Percentiles rank a stretch among this genome's conserved stretches.
Evolutionary conservation across 2,797 vertebrate genomes (phyloP).

Genomic region (Merluccius polli): DNA sequence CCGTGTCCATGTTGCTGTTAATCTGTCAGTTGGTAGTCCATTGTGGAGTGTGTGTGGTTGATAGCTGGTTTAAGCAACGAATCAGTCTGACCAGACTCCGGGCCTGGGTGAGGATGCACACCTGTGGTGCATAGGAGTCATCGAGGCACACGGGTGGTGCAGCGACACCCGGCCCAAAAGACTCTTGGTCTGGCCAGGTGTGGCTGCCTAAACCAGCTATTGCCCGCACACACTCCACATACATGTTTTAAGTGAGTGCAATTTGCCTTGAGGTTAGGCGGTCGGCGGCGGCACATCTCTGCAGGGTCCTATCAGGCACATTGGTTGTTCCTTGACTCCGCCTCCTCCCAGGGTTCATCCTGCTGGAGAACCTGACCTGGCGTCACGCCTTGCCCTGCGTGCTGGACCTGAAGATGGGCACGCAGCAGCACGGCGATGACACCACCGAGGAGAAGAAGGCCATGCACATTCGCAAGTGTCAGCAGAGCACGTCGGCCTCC

Average conservation of each 20-base stretch:
- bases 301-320: neutral
- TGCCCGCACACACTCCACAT: too few relatives aligned
- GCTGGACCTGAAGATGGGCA: constrained; percentile 96
- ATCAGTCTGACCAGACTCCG: too few relatives aligned
- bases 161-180: too few relatives aligned
- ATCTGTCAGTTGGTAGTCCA: neutral
- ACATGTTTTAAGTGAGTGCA: too few relatives aligned
- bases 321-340: constrained; percentile 50
- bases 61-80: too few relatives aligned
- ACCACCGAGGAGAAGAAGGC: constrained; percentile 90
- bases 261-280: too few relatives aligned
- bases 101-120: too few relatives aligned
- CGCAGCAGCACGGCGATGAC: constrained; percentile 89
- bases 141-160: too few relatives aligned
- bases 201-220: too few relatives aligned
- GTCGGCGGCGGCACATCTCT: neutral
- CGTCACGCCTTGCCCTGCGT: constrained; percentile 87
- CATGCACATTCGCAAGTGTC: constrained; percentile 89
- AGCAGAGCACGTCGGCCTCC: constrained; percentile 89
- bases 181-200: too few relatives aligned
- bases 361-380: constrained; percentile 93
- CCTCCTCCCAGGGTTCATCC: constrained; percentile 83
- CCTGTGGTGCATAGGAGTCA: too few relatives aligned
- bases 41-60: neutral
- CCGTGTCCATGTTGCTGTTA: neutral